Evolutionary conservation across 2,113 vertebrate genomes (phyloP), one percentile per base, ranked within the genome.

Genomic region (Ploceus nigricollis): DNA sequence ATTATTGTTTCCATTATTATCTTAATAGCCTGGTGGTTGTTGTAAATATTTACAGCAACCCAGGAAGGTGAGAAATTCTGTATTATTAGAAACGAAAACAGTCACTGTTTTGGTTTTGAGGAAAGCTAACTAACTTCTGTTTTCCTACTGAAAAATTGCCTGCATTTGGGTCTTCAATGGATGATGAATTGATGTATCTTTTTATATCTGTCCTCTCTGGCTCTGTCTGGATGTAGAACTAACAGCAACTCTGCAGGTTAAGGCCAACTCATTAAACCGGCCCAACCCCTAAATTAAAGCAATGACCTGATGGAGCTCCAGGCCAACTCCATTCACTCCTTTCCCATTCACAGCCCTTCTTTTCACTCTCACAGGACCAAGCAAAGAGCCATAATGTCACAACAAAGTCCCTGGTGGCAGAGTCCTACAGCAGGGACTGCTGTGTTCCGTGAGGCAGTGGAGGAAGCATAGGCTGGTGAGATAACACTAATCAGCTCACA

Each of bases 1-100:
- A 78, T 84, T 87, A 81, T 87, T 91, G 42, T 44, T 96, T 89
- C 44, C 57, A 14, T 80, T 73, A 39, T 77, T 77, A 91, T 50
- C 53, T 57, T 86, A 83, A 88, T 54, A 73, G 27, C 10, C 27
- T 68, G n/a, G 25, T 77, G 7, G 33, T 48, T 81, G 54, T 50
- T 57, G 40, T 61, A 94, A 96, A 93, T 94, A 95, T 63, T 86
- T 95, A 68, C 78, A 91, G 14, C n/a, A 87, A 47, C 40, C 17
- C 9, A 28, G 39, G 47, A 60, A 79, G 16, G 28, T 82, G 69
- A 79, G 37, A 35, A 84, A 30, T 76, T 89, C 37, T 76, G 3
- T 79, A 53, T 61, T 76, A 77, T 27, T 54, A 54, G 24, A 82
- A 87, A 56, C 6, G 2, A 47, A 91, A 87, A 65, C 7, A 82